Base-by-base conservation (phyloP, 2,888 invertebrate species). In the Clistopyga incitator region DNA sequence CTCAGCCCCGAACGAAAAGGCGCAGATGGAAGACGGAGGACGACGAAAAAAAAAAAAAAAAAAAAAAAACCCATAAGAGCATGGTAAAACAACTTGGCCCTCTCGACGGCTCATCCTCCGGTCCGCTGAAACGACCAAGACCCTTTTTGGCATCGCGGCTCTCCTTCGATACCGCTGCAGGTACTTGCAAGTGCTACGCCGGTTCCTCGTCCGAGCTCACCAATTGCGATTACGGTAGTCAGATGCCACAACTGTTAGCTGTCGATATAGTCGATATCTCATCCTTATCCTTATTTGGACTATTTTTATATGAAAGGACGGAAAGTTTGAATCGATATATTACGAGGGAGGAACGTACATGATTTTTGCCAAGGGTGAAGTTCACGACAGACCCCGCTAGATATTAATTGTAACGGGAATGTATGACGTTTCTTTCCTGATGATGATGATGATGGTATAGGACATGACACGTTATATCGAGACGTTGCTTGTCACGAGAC, bases 161-260 rank as follows among this genome's bases (percentile, higher is more conserved):
- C 29, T 29, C 29, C 29, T 29, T 29, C 29, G 29, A 29, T 29
- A 13, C 3, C 6, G 3, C 8, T 34, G 20, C 23, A 67, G 1
- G 20, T 50, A 70, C 20, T 65, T 82, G 80, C 72, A n/a, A 47
- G 84, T 84, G 20, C 78, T 42, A 78, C 81, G 59, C 89, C 87
- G 87, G 86, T 84, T 47, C 47, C 47, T n/a, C 81, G 81, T 81
- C 68, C 64, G 29, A 61, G 83, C 87, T 86, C 87, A 88, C 88
- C 90, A 91, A 91, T 91, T 90, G 90, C 88, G 87, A 88, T 86
- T 87, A 88, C 90, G 87, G 89, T 90, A 90, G 90, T 89, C 72
- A 72, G 87, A 81, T 87, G 76, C 76, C 81, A 72, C 86, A 85
- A 88, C 88, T 88, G 87, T 87, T 88, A 84, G 86, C 86, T 88